Evolutionary conservation across 1,140 invertebrate species (phyloP), one percentile per base, ranked within the genome.

Genomic region (Drosophila yakuba): DNA sequence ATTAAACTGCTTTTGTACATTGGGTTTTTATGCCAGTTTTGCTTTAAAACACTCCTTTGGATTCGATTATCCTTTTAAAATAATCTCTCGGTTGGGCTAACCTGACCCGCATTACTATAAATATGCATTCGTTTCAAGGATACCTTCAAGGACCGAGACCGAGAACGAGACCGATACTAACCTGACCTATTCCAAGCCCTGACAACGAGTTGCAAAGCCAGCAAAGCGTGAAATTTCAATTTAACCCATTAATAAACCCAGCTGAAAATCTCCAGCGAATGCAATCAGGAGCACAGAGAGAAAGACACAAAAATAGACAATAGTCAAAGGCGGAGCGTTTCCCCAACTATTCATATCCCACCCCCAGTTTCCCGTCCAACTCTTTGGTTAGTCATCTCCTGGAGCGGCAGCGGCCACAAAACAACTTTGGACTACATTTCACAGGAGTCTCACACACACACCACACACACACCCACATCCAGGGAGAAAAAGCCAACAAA

Each of bases 161-260:
- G 45, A 44, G 25, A 2, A 17, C 52, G 45, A 44, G 25, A 6
- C 14, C 55, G 20, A 28, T 38, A 44, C 36, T 45, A 12, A 43
- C 41, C 67, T 73, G 48, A 73, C 66, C 69, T 38, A 56, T 50
- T 47, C 55, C 60, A 62, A 58, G 64, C 38, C 35, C 36, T 52
- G 58, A 58, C 57, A 66, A 64, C 47, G 48, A 23, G 45, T 56
- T 72, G 47, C 20, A 15, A 35, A 14, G 59, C 60, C 74, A 82
- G 72, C 63, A 68, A 55, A 82, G 83, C 82, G 71, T 80, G 63
- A 88, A 88, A 88, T 88, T 88, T 88, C 83, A 88, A 88, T 88
- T 88, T 89, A 81, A 74, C 57, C 78, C 81, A 88, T 88, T 88
- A 88, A 88, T 88, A 88, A 89, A 84, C 63, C 63, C 72, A 57